Conservation (phyloP, 1,140 invertebrate genomes). For the Pemphigus obesinymphae region DNA sequence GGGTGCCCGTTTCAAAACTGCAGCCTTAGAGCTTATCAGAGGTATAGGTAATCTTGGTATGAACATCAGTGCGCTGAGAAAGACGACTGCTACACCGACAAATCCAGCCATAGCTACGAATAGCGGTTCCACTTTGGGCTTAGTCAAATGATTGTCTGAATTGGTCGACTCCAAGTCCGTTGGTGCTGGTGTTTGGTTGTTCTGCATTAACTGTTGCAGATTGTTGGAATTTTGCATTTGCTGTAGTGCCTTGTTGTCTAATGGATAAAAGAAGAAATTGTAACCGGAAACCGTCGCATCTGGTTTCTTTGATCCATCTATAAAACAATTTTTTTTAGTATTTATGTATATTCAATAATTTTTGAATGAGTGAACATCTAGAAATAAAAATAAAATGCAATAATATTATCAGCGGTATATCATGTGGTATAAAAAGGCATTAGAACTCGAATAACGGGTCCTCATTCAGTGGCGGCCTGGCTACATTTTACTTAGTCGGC, state of each 20-base stretch:
- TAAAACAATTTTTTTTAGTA: no score
- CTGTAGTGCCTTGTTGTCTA: background rate
- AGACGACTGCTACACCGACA: constrained; percentile 53
- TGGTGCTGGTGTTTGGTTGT: background rate
- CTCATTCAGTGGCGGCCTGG: no score
- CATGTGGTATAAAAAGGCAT: no score
- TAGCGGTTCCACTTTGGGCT: constrained; percentile 50
- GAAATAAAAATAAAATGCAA: no score
- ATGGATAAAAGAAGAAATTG: background rate
- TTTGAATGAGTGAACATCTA: no score
- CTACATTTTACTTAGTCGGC: no score
- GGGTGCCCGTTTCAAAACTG: constrained; percentile 41
- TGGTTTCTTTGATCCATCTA: background rate
- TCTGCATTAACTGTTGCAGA: background rate
- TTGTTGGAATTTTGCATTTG: background rate
- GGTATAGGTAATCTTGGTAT: constrained; percentile 50
- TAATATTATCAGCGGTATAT: no score
- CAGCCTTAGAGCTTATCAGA: constrained; percentile 11
- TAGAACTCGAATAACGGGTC: no score
- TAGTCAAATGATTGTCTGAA: constrained; percentile 37
- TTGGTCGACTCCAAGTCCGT: background rate
- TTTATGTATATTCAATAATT: no score
- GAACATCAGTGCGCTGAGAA: constrained; percentile 51
- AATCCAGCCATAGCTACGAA: constrained; percentile 54
- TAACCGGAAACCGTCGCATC: background rate